These are phyloP conservation scores for Heptranchias perlo DNA, from an alignment of 2,113 vertebrate species.

Conservation along the genomic window DNA sequence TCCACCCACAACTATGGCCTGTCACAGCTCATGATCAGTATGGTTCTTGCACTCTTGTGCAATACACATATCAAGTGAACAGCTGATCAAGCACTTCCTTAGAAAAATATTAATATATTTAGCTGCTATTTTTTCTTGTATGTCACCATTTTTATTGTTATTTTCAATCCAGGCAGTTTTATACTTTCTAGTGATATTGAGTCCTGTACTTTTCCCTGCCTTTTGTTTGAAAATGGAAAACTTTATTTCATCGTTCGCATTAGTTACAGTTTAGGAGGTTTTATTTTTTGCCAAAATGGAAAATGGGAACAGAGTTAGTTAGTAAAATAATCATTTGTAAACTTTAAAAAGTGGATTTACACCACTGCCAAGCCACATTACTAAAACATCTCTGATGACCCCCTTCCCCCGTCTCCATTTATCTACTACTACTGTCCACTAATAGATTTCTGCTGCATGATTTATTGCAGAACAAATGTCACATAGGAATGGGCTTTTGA, in stretches of 20 bases:
- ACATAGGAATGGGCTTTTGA: conserved; percentile 99
- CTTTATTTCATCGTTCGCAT: not conserved
- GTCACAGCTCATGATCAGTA: not conserved
- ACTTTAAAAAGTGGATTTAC: conserved; percentile 77
- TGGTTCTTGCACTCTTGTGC: not conserved
- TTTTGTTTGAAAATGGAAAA: not conserved
- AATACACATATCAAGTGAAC: conserved; percentile 13
- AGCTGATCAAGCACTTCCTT: conserved; percentile 17
- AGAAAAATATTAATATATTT: conserved; percentile 35
- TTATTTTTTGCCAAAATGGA: conserved; percentile 60
- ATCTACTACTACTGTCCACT: conserved; percentile 95
- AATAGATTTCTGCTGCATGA: conserved; percentile 90
- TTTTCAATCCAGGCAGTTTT: not conserved
- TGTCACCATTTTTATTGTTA: not conserved
- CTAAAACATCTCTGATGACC: conserved; percentile 91
- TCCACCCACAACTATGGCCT: not conserved
- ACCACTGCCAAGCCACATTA: conserved; percentile 79
- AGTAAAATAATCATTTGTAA: conserved; percentile 82
- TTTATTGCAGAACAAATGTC: conserved; percentile 98
- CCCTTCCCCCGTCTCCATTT: conserved; percentile 90
- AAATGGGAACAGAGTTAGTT: conserved; percentile 62
- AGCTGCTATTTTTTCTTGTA: not conserved
- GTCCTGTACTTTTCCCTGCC: not conserved
- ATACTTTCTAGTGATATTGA: not conserved
- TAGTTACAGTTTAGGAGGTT: not conserved